Evolutionary conservation across 2,113 vertebrate genomes (phyloP).

Genomic region (Antechinus flavipes): DNA sequence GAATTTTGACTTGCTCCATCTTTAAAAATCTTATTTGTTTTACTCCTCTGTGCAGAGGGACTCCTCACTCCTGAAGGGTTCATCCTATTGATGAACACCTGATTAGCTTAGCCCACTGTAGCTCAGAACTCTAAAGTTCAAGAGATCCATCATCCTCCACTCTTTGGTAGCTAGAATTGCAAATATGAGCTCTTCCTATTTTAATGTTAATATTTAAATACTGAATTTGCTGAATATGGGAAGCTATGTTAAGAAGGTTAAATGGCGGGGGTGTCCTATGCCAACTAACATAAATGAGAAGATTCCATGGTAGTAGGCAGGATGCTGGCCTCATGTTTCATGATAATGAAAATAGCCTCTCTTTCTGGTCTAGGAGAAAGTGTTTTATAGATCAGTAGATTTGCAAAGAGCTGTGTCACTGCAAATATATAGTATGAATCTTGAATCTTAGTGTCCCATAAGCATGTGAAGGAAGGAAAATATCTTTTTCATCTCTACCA

Average conservation of each 20-base stretch:
- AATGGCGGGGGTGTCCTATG: not conserved
- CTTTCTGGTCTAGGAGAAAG: not conserved
- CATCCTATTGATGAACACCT: not conserved
- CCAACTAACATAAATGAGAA: not conserved
- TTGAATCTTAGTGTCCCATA: not conserved
- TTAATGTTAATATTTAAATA: conserved; percentile 28
- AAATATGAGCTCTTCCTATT: not conserved
- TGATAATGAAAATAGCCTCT: not conserved
- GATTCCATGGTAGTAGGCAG: rapidly evolving
- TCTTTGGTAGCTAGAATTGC: not conserved
- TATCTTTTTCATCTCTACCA: not conserved
- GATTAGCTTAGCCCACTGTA: not conserved
- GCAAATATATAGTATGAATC: not conserved
- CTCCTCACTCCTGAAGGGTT: not conserved
- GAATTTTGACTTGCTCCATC: not conserved
- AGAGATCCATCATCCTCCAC: not conserved
- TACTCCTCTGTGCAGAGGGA: not conserved
- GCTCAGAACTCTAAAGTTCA: not conserved
- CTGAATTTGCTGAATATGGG: conserved; percentile 26
- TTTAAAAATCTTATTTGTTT: not conserved
- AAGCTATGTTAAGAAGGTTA: not conserved
- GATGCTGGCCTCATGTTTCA: not conserved
- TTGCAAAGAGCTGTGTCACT: not conserved
- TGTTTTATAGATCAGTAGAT: not conserved
- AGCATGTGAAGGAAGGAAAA: not conserved